Conservation (phyloP, 2,888 invertebrate genomes). For the Masnerella sp. region DNA sequence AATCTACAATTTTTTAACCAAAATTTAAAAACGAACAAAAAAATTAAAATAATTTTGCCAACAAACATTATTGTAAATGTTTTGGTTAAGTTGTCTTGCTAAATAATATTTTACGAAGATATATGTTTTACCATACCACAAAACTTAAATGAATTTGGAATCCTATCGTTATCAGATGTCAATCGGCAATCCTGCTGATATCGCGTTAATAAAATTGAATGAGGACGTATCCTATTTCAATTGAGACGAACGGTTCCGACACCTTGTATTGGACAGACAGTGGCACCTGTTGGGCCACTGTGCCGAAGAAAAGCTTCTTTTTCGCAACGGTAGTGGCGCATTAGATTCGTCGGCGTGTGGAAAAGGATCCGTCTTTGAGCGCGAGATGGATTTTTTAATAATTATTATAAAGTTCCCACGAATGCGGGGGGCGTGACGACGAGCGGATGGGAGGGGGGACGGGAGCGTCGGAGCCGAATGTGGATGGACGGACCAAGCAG, state of each 20-base stretch:
- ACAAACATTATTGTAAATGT: too few species aligned
- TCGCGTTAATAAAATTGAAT: constrained; percentile 11
- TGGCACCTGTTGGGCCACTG: constrained; percentile 6
- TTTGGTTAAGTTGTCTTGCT: too few species aligned
- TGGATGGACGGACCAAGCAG: constrained; percentile 70
- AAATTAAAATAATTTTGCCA: too few species aligned
- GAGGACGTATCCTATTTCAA: constrained; percentile 44
- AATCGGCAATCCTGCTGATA: neutral
- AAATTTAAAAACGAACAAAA: too few species aligned
- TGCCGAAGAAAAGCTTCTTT: constrained; percentile 53
- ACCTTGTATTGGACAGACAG: constrained; percentile 48
- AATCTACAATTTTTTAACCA: too few species aligned
- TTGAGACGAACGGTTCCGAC: constrained; percentile 45
- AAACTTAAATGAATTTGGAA: too few species aligned
- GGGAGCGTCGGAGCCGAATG: constrained; percentile 63
- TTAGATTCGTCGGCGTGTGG: constrained; percentile 47
- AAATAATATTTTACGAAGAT: too few species aligned
- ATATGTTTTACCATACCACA: too few species aligned
- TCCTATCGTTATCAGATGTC: neutral
- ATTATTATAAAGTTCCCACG: constrained; percentile 77
- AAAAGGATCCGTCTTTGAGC: constrained; percentile 73
- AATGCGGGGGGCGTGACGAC: constrained; percentile 76
- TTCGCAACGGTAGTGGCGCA: constrained; percentile 42
- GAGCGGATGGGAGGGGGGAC: constrained; percentile 52
- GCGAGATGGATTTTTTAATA: constrained; percentile 75